Evolutionary conservation across 2,888 invertebrate species (phyloP).

Genomic region (Cyclophora albipunctata): DNA sequence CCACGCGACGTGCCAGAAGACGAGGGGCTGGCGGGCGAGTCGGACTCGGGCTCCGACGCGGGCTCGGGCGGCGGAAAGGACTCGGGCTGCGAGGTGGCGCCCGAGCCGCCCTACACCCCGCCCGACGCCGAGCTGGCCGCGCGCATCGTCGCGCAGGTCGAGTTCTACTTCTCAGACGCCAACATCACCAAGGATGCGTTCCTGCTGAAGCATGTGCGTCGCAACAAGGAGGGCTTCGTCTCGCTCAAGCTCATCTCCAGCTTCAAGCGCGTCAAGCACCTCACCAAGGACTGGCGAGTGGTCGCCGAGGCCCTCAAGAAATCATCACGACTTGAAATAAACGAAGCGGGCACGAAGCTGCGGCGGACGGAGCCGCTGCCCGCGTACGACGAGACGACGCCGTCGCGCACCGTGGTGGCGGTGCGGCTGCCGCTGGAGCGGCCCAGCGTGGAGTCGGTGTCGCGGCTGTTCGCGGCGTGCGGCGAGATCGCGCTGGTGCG

Average conservation of each 20-base stretch:
- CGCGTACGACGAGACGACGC: slow-evolving; percentile 92
- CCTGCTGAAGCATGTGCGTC: slow-evolving; percentile 92
- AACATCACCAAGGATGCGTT: slow-evolving; percentile 97
- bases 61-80: slow-evolving; percentile 80
- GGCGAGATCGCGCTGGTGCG: slow-evolving; percentile 93
- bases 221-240: slow-evolving; percentile 97
- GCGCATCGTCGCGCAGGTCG: slow-evolving; percentile 90
- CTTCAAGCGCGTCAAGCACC: slow-evolving; percentile 94
- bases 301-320: slow-evolving; percentile 89
- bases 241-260: slow-evolving; percentile 95
- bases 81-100: slow-evolving; percentile 80
- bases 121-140: slow-evolving; percentile 86
- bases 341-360: slow-evolving; percentile 92
- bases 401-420: slow-evolving; percentile 92
- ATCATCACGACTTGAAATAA: slow-evolving; percentile 89
- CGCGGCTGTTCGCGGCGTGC: slow-evolving; percentile 89
- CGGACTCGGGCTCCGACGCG: slow-evolving; percentile 79
- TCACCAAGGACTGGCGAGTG: slow-evolving; percentile 95
- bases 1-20: slow-evolving; percentile 55
- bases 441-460: slow-evolving; percentile 92
- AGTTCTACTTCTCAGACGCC: slow-evolving; percentile 96
- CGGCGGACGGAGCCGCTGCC: slow-evolving; percentile 90
- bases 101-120: slow-evolving; percentile 77
- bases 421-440: slow-evolving; percentile 89
- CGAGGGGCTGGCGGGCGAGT: slow-evolving; percentile 76